Base-by-base conservation (phyloP, 2,888 invertebrate species). In the Actias luna region DNA sequence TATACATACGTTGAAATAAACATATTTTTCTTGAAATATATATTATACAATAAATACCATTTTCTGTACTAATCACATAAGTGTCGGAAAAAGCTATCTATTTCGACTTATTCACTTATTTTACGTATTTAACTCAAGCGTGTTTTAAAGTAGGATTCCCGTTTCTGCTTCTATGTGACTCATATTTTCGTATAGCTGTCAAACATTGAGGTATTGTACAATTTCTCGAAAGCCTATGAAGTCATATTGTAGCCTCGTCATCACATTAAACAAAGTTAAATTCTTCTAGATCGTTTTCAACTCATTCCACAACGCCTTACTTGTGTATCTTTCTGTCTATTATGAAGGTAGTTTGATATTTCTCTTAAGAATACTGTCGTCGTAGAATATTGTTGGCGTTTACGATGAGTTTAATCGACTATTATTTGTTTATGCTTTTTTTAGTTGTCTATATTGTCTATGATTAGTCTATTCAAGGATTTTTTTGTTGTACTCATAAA, bases 301-400 rank as follows among this genome's bases (percentile, higher is more conserved):
- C 80, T 88, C 89, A 90, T 89, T n/a, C 83, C 87, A 87, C 85
- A 84, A 87, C 74, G 88, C 89, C 90, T 92, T 92, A 92, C 92
- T 92, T 92, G 92, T 92, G 91, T 91, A 90, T 91, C 89, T 92
- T 88, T 91, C 90, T 90, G 79, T 89, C 89, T 88, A 77, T 82
- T 77, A 71, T 75, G 83, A 76, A 83, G 86, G 86, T 91, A 91
- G 89, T 88, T 88, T 84, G 83, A 76, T 67, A 71, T 79, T 84
- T 84, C 80, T 87, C 79, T 87, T 86, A 79, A 81, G 70, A 79
- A 76, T 72, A 75, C 71, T 82, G 85, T 85, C 89, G 88, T 88
- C 76, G 89, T 91, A 90, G 91, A 66, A 74, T 70, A 77, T 79
- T 71, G 52, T 76, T 77, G 69, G 66, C 66, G 62, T 69, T 42